Base-by-base conservation (phyloP, 2,797 vertebrate species). In the Cuniculus paca region DNA sequence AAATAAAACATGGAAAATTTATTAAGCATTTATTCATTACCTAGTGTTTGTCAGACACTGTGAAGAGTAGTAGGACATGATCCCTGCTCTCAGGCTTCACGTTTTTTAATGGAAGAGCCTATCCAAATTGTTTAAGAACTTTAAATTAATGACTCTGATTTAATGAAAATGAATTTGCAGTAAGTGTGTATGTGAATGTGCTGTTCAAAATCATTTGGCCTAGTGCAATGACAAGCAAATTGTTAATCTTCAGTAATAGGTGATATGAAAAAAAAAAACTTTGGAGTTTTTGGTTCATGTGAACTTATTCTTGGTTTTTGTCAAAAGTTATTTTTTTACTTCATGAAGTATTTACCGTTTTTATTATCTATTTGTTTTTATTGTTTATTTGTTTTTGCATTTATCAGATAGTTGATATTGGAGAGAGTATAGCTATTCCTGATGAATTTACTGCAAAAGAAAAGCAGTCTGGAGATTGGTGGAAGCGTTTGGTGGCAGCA, bases 391-490 rank as follows among this genome's bases (percentile, higher is more conserved):
- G 63, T 78, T 77, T 96, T 97, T 96, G 58, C 7, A 61, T 96
- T 84, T 83, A 20, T 97, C 95, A 99, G 99, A 99, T 99, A 78
- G 97, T 99, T 98, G 99, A 99, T 97, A 99, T 99, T 75, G 99
- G 99, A 11, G 99, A 99, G 97, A 99, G 99, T 96, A 97, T 99
- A 93, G 97, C 99, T 93, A 99, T 99, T 97, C 99, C 99, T 68
- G 99, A 99, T 97, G 99, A 99, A 96, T 99, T 99, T 98, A 99
- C 99, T 0, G 99, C 99, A 91, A 99, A 99, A 95, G 99, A 99
- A 98, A 99, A 99, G 89, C 98, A 96, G 14, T 98, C 99, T 0
- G 99, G 99, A 0, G 84, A 99, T 88, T 99, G 99, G 99, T 99
- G 99, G 99, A 99, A 96, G 93, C 99, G 99, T 97, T 98, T 99